phyloP scores from a whole-genome alignment of 2,888 invertebrate genomes.

The Limulus polyphemus region DNA sequence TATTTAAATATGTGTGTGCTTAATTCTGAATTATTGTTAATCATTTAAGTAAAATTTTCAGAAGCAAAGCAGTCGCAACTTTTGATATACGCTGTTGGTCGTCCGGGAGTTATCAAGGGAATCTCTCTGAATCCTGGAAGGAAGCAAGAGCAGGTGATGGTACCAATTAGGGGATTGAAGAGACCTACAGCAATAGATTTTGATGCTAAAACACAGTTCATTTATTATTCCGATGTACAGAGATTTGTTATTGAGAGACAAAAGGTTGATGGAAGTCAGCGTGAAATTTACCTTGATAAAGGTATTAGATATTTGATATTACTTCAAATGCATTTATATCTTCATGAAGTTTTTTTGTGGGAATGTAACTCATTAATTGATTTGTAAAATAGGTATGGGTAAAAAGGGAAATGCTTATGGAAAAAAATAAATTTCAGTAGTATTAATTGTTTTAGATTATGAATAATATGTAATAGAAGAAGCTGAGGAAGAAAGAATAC shows the following conservation, averaged over 20 bases:
- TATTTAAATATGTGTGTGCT: too few relatives aligned
- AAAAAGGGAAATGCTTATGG: too few relatives aligned
- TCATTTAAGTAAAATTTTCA: conserved; percentile 29
- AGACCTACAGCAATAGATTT: conserved; percentile 56
- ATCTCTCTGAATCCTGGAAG: conserved; percentile 38
- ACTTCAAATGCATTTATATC: too few relatives aligned
- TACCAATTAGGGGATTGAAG: conserved; percentile 54
- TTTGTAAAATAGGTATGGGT: too few relatives aligned
- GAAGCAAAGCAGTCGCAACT: conserved; percentile 49
- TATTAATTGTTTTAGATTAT: too few relatives aligned
- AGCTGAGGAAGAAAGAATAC: too few relatives aligned
- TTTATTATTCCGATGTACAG: conserved; percentile 52
- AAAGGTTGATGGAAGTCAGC: conserved; percentile 47
- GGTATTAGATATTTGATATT: conserved; percentile 30
- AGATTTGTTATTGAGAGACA: conserved; percentile 51
- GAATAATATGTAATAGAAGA: too few relatives aligned
- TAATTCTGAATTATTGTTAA: neutral
- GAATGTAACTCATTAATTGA: too few relatives aligned
- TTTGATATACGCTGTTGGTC: conserved; percentile 51
- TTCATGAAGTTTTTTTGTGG: too few relatives aligned
- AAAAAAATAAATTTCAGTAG: too few relatives aligned
- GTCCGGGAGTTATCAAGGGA: conserved; percentile 58
- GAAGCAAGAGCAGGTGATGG: conserved; percentile 45
- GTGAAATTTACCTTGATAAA: conserved; percentile 47
- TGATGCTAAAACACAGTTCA: conserved; percentile 46